Evolutionary conservation across 2,797 vertebrate genomes (phyloP), one percentile per base, ranked within the genome.

Genomic region (Aeoliscus strigatus): DNA sequence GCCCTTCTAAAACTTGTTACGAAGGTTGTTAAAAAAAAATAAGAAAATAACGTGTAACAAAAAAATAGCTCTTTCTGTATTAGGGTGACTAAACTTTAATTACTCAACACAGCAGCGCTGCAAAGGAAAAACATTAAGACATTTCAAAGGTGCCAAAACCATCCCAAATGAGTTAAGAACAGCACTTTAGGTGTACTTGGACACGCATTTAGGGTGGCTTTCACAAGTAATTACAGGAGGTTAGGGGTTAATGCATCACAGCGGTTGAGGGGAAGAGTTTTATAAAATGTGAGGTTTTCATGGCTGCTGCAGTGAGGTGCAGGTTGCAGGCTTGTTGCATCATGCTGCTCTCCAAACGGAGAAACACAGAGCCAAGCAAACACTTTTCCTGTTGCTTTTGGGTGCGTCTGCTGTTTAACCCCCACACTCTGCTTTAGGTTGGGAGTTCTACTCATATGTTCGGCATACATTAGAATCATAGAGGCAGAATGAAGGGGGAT

Each of bases 281-380:
- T 26, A 14, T 37, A 21, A 29, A 21, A 51, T 36, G 28, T 23
- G 35, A 13, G 44, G 2, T 28, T 65, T 60, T 61, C n/a, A 7
- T 42, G 23, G 51, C 64, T 13, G 42, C 17, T 45, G n/a, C n/a
- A 27, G 47, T 13, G 0, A 14, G 25, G 13, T 48, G 38, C 51
- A 53, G 63, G 75, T 83, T 83, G 71, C 79, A 77, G 50, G 1
- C 51, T 47, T 1, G 43, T 83, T 83, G 79, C 81, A 79, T 83
- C 81, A 83, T 66, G 52, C 56, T 45, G 31, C 9, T 73, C 50
- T 66, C 58, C 37, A 10, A 57, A 64, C 33, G 54, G 51, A 55
- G 64, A 61, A 51, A 34, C 31, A 54, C 5, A 3, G 34, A 68
- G 70, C 62, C 58, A 60, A 69, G 39, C 51, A 47, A 62, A 57